These are phyloP conservation scores for Mesoclemmys tuberculata DNA, from an alignment of 2,113 vertebrate genomes.

Conservation along the genomic window DNA sequence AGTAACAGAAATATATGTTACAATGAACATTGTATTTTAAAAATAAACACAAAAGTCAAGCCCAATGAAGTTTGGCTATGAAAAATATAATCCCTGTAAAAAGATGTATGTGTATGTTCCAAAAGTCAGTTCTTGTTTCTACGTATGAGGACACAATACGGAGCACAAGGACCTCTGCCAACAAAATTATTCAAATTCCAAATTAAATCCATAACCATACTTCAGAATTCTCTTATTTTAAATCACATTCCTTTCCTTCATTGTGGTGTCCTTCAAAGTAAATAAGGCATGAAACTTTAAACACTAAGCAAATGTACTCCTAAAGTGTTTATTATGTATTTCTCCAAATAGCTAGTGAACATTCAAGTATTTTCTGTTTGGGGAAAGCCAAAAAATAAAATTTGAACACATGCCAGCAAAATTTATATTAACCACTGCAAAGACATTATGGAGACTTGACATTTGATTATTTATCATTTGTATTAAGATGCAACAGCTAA, in stretches of 20 bases:
- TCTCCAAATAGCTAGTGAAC: constrained; percentile 6
- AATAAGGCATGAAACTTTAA: constrained; percentile 9
- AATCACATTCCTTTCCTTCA: not conserved
- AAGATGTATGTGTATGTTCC: not conserved
- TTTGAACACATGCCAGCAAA: not conserved
- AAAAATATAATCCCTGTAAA: not conserved
- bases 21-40: not conserved
- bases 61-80: not conserved
- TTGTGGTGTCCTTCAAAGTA: not conserved
- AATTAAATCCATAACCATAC: not conserved
- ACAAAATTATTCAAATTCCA: not conserved
- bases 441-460: not conserved
- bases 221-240: not conserved
- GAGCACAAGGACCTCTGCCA: not conserved
- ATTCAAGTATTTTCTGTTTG: not conserved
- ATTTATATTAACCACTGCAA: not conserved
- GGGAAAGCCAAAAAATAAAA: constrained; percentile 14
- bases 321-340: not conserved
- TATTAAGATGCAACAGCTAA: not conserved
- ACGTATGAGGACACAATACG: not conserved
- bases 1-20: not conserved
- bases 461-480: not conserved
- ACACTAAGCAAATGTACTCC: not conserved
- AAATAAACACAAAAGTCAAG: not conserved
- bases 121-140: not conserved